Evolutionary conservation across 1,140 invertebrate genomes (phyloP), one percentile per base, ranked within the genome.

Genomic region (Drosophila carrolli): DNA sequence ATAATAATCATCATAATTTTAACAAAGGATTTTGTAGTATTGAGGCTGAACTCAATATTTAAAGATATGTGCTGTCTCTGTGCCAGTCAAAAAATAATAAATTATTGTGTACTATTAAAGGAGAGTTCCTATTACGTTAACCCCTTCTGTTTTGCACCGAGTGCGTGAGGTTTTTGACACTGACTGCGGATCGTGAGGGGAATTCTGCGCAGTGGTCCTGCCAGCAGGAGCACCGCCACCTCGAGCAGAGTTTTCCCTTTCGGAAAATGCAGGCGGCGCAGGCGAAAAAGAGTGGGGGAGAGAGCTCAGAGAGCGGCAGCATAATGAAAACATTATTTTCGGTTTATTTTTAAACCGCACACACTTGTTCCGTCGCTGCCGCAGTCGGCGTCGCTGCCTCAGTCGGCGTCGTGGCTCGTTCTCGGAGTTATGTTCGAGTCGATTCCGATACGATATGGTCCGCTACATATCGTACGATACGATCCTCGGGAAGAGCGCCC

Each of bases 201-300:
- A 76, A 81, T 84, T 86, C 85, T 90, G 86, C 86, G 86, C 85
- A 81, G 86, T 90, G 85, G 85, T 89, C 86, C 84, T 71, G 68
- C 77, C 56, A 51, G 57, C 51, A 53, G 27, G 46, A 50, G 38
- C 46, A 38, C 8, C 44, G 44, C 46, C 72, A 48, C 54, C 37
- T 23, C 44, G 27, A 51, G 29, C 56, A 48, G 60, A 16, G 59
- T 58, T 80, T 74, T 86, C 61, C 74, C 78, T 59, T 77, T 86
- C 67, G 75, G 75, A 66, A 79, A 82, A 81, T 50, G 29, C 46
- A 32, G 47, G 10, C 23, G 32, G 29, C 14, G 43, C 8, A 8
- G 8, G 27, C 11, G 8, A 23, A 29, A 29, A 38, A 38, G 14
- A 16, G 54, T 38, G 35, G 29, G 23, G 23, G 58, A 35, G 59